These are phyloP conservation scores for Cervus canadensis DNA, from an alignment of 2,113 vertebrate species.

Conservation along the genomic window DNA sequence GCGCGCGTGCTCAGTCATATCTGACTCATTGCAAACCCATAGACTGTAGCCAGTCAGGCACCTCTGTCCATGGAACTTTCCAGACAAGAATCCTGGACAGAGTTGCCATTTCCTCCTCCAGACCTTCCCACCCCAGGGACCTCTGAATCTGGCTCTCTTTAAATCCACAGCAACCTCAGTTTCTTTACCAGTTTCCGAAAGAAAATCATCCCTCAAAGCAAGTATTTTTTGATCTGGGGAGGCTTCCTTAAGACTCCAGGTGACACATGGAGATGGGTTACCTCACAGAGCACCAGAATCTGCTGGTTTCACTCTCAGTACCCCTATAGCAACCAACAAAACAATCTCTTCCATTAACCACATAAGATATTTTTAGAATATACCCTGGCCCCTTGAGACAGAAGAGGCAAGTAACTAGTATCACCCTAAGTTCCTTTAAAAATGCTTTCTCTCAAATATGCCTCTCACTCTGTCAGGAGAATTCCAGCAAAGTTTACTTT, in stretches of 20 bases:
- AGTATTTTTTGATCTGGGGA: neutral
- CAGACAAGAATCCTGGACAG: neutral
- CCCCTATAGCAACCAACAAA: neutral
- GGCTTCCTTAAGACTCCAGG: neutral
- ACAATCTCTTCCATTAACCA: neutral
- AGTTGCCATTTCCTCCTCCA: neutral
- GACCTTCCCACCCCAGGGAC: neutral
- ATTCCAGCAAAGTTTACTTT: neutral
- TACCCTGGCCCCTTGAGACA: neutral
- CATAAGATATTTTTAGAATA: neutral
- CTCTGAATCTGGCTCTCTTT: constrained; percentile 12
- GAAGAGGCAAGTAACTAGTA: neutral
- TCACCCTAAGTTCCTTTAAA: neutral
- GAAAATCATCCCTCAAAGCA: neutral
- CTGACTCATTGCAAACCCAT: neutral
- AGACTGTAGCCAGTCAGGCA: neutral
- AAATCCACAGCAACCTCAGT: neutral
- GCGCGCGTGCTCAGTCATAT: neutral
- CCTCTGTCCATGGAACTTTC: neutral
- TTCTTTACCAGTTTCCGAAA: neutral
- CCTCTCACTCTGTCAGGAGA: neutral
- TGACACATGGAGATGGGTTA: neutral
- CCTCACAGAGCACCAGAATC: neutral
- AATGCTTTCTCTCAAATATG: neutral
- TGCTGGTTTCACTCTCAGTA: neutral